Percentiles rank a stretch among this genome's conserved stretches.
phyloP scores from a whole-genome alignment of 2,888 invertebrate species.

The Amiota minor region DNA sequence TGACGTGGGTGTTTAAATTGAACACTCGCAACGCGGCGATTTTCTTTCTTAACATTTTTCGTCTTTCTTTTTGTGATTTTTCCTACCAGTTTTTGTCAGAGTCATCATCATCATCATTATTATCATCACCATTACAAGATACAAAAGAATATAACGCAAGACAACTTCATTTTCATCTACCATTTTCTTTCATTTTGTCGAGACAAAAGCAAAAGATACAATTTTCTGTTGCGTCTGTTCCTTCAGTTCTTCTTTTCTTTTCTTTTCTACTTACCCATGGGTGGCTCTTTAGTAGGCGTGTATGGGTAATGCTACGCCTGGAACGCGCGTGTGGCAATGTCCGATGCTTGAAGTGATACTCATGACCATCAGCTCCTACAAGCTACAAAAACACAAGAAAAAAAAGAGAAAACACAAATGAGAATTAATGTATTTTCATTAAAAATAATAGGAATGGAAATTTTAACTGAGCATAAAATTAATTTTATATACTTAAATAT shows the following conservation, averaged over 20 bases:
- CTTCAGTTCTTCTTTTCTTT: neutral
- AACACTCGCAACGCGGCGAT: neutral
- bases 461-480: constrained; percentile 60
- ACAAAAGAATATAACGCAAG: too few species aligned
- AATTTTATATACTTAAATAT: constrained; percentile 36
- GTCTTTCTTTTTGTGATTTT: too few species aligned
- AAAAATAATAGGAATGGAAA: constrained; percentile 24
- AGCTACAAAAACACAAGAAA: constrained; percentile 78
- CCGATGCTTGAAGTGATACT: constrained; percentile 95
- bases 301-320: constrained; percentile 91
- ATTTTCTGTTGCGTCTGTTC: neutral
- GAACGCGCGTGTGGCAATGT: constrained; percentile 91
- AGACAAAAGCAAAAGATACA: neutral
- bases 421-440: constrained; percentile 13
- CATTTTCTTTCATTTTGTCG: too few species aligned
- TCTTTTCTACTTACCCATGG: constrained; percentile 84
- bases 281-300: constrained; percentile 86
- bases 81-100: too few species aligned
- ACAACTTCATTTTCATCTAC: too few species aligned
- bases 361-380: constrained; percentile 85
- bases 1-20: neutral
- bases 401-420: neutral
- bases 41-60: too few species aligned
- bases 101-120: too few species aligned
- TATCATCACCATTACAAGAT: too few species aligned